These are phyloP conservation scores for Nyctereutes procyonoides DNA, from an alignment of 2,113 vertebrate genomes.

Conservation along the genomic window DNA sequence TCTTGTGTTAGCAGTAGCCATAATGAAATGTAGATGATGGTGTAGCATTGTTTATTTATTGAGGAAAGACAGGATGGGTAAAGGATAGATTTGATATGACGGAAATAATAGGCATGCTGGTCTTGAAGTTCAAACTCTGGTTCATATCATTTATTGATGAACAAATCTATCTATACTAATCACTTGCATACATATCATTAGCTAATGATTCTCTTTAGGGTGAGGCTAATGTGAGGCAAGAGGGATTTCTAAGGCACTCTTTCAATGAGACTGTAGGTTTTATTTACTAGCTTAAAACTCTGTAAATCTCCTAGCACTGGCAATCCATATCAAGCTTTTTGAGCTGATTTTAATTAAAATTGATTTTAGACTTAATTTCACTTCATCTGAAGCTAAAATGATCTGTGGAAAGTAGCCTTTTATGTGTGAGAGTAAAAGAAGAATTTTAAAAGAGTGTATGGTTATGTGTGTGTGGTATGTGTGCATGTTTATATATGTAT, in stretches of 20 bases:
- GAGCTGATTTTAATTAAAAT: conserved; percentile 88
- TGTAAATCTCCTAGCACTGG: conserved; percentile 87
- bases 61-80: background rate
- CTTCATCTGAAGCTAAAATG: conserved; percentile 80
- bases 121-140: conserved; percentile 83
- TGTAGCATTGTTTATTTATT: conserved; percentile 81
- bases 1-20: conserved; percentile 60
- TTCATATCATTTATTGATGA: conserved; percentile 87
- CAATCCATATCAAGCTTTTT: conserved; percentile 87
- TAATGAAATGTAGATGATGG: conserved; percentile 75
- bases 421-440: conserved; percentile 56
- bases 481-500: conserved; percentile 61
- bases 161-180: conserved; percentile 90
- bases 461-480: background rate
- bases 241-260: conserved; percentile 86
- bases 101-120: conserved; percentile 82
- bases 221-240: conserved; percentile 87
- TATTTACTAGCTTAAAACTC: conserved; percentile 89
- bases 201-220: conserved; percentile 87
- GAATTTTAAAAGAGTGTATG: conserved; percentile 46
- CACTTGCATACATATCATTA: conserved; percentile 88
- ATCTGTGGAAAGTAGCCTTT: conserved; percentile 63
- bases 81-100: conserved; percentile 82
- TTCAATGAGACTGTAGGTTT: conserved; percentile 85
- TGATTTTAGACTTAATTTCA: conserved; percentile 82